A percentile compares a stretch with the other conserved stretches of the same genome.
Evolutionary conservation across 2,888 invertebrate species (phyloP).

Genomic region (Lasius platythorax): DNA sequence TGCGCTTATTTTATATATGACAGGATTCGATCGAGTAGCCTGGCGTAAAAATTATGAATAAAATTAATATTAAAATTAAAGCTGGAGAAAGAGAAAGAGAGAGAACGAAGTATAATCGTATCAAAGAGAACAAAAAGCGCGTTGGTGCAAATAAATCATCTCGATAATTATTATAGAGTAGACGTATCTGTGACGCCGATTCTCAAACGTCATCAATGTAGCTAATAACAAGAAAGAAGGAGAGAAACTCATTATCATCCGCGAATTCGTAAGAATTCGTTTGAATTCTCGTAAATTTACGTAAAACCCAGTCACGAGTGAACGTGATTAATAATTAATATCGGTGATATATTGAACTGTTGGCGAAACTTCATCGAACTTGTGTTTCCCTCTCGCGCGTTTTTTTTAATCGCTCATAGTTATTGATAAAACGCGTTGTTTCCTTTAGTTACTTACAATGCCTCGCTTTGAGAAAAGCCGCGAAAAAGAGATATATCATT

Average conservation of each 20-base stretch:
- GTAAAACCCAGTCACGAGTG: background rate
- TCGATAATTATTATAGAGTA: constrained; percentile 29
- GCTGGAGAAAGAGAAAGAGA: background rate
- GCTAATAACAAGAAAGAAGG: background rate
- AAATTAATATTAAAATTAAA: background rate
- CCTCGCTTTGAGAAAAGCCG: background rate
- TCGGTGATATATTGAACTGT: background rate
- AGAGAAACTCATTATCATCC: background rate
- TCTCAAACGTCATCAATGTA: constrained; percentile 8
- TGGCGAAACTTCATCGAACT: background rate
- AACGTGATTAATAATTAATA: background rate
- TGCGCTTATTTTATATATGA: background rate
- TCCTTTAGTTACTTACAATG: background rate
- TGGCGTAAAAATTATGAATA: background rate
- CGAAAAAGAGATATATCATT: background rate
- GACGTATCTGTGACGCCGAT: background rate
- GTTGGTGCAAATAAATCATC: constrained; percentile 24
- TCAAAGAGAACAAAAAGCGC: background rate
- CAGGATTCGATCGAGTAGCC: background rate
- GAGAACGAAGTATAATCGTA: background rate
- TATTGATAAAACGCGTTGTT: background rate
- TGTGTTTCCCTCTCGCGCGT: background rate
- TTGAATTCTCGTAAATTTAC: background rate
- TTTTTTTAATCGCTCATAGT: background rate
- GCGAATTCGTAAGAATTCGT: background rate